These are phyloP conservation scores for Apodemus agrarius DNA, from an alignment of 2,797 vertebrate genomes.

Conservation along the genomic window DNA sequence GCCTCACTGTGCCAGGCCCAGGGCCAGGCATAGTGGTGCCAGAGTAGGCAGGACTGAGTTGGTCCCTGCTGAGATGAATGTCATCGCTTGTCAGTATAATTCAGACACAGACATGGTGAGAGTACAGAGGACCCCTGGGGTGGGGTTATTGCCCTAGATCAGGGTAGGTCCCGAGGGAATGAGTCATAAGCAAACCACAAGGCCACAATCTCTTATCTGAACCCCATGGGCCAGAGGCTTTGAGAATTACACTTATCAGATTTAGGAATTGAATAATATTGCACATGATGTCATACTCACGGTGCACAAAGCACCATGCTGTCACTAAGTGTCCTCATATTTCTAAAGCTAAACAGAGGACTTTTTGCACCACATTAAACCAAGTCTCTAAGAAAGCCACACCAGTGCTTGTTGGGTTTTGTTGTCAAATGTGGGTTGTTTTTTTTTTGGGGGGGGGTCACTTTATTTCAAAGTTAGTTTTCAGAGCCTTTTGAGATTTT, in stretches of 20 bases:
- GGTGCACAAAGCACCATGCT: not conserved
- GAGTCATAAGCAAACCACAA: not conserved
- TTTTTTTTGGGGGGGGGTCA: not conserved
- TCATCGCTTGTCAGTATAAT: constrained; percentile 41
- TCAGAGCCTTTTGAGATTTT: not conserved
- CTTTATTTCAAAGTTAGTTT: constrained; percentile 18
- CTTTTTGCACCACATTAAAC: not conserved
- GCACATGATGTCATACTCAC: not conserved
- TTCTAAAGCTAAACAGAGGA: constrained; percentile 40
- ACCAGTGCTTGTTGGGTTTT: constrained; percentile 1
- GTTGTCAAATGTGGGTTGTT: not conserved
- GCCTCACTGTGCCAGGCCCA: not conserved
- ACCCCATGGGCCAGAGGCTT: constrained; percentile 15
- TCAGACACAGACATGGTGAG: not conserved
- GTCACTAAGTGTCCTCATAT: constrained; percentile 11
- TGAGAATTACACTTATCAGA: constrained; percentile 32
- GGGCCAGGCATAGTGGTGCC: not conserved
- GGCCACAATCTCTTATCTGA: constrained; percentile 31
- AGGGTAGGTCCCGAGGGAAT: not conserved
- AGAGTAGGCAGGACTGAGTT: not conserved
- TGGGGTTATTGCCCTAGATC: not conserved
- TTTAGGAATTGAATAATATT: constrained; percentile 30
- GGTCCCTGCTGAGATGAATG: constrained; percentile 18
- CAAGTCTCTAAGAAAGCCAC: not conserved
- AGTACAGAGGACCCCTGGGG: not conserved